Conservation (phyloP, 2,888 invertebrate genomes). For the Nephrotoma appendiculata region DNA sequence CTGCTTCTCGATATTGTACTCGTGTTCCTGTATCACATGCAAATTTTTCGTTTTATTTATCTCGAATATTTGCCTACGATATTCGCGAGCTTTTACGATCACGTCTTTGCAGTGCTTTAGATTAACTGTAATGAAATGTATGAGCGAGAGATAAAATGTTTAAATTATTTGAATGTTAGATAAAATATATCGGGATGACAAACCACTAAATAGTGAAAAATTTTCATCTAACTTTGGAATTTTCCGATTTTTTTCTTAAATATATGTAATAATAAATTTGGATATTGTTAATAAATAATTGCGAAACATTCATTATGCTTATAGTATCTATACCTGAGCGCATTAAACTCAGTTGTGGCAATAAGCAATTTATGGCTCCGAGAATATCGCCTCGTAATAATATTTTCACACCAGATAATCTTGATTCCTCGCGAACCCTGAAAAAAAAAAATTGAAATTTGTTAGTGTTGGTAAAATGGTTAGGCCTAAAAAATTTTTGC, state of each 20-base stretch:
- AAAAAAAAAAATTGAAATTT: too few relatives aligned
- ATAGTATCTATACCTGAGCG: conserved; percentile 7
- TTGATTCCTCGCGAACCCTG: not conserved
- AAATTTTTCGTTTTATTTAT: not conserved
- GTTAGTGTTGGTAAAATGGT: too few relatives aligned
- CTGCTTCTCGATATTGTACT: not conserved
- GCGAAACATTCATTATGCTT: not conserved
- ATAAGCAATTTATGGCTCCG: conserved; percentile 11
- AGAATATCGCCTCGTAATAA: conserved; percentile 12
- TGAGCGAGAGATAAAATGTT: not conserved
- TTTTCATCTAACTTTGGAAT: conserved; percentile 7
- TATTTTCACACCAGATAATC: conserved; percentile 9
- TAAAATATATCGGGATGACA: not conserved
- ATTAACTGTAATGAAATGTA: not conserved
- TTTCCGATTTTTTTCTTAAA: conserved; percentile 7
- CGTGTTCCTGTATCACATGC: not conserved
- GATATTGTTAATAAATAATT: not conserved
- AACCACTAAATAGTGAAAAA: conserved; percentile 11
- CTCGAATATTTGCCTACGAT: not conserved
- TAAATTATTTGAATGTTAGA: not conserved
- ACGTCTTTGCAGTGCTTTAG: not conserved
- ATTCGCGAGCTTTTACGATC: not conserved
- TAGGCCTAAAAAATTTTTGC: too few relatives aligned
- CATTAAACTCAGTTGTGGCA: conserved; percentile 10
- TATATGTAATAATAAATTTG: not conserved